Evolutionary conservation across 2,797 vertebrate species (phyloP).

Genomic region (Poecilia picta): DNA sequence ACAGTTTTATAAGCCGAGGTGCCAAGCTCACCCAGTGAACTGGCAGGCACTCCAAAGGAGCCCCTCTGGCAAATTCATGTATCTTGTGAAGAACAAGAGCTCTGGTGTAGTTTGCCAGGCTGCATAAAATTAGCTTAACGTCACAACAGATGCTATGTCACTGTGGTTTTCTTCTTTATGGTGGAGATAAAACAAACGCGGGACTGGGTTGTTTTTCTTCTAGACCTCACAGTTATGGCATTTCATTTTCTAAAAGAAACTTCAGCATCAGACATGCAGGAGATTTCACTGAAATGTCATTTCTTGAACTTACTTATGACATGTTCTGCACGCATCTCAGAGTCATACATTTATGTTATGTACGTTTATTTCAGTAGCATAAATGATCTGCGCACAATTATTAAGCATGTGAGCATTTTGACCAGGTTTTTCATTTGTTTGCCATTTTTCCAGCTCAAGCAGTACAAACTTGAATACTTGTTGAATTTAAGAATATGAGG

Average conservation of each 20-base stretch:
- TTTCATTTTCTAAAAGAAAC: slow-evolving; percentile 24
- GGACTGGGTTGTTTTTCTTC: slow-evolving; percentile 28
- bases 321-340: neutral
- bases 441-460: neutral
- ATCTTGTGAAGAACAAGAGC: slow-evolving; percentile 68
- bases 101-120: slow-evolving; percentile 47
- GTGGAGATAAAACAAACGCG: slow-evolving; percentile 44
- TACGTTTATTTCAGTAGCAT: neutral
- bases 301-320: neutral
- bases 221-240: slow-evolving; percentile 27
- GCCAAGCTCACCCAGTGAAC: slow-evolving; percentile 70
- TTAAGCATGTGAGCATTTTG: neutral
- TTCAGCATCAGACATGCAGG: slow-evolving; percentile 6
- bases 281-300: neutral
- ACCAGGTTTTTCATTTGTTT: neutral
- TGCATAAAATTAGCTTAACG: slow-evolving; percentile 52
- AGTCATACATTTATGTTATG: neutral
- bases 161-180: slow-evolving; percentile 50
- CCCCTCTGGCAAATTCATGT: slow-evolving; percentile 57
- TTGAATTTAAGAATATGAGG: neutral
- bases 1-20: slow-evolving; percentile 67
- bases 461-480: neutral
- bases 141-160: slow-evolving; percentile 34
- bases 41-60: slow-evolving; percentile 54
- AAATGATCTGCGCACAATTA: neutral